These are phyloP conservation scores for Hestina assimilis DNA, from an alignment of 1,140 invertebrate genomes.

Conservation along the genomic window DNA sequence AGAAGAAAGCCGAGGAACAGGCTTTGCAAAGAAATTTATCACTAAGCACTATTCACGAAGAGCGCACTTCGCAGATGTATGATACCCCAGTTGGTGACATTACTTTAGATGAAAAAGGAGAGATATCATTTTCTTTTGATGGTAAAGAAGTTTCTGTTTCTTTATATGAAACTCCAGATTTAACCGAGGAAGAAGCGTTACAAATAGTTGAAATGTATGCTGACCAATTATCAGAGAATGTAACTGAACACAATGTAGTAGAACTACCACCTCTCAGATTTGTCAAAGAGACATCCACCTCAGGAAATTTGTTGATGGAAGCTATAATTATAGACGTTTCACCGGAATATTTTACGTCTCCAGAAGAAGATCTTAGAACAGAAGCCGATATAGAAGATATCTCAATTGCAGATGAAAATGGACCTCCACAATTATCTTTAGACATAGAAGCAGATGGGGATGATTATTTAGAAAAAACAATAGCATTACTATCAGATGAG, in stretches of 20 bases:
- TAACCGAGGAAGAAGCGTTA: slow-evolving; percentile 93
- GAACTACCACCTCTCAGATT: slow-evolving; percentile 93
- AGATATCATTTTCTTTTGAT: slow-evolving; percentile 93
- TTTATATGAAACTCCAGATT: slow-evolving; percentile 93
- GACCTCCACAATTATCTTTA: slow-evolving; percentile 61
- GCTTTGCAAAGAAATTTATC: slow-evolving; percentile 86
- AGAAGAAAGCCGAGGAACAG: slow-evolving; percentile 78
- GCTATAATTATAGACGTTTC: slow-evolving; percentile 95
- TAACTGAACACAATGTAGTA: slow-evolving; percentile 91
- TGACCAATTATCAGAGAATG: slow-evolving; percentile 92
- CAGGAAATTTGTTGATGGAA: slow-evolving; percentile 92
- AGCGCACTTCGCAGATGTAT: slow-evolving; percentile 91
- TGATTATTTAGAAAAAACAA: slow-evolving; percentile 67
- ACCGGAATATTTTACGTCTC: slow-evolving; percentile 86
- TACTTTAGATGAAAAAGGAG: slow-evolving; percentile 88
- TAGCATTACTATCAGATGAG: slow-evolving; percentile 58
- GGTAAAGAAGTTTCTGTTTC: slow-evolving; percentile 95
- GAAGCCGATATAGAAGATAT: slow-evolving; percentile 92
- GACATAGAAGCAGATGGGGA: slow-evolving; percentile 57
- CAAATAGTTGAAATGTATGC: slow-evolving; percentile 96
- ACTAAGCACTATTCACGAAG: slow-evolving; percentile 93
- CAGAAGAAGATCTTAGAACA: slow-evolving; percentile 88
- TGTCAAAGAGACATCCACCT: slow-evolving; percentile 91
- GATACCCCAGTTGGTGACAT: slow-evolving; percentile 88
- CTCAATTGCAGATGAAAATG: slow-evolving; percentile 84